Evolutionary conservation across 2,797 vertebrate genomes (phyloP), one percentile per base, ranked within the genome.

Genomic region (Miichthys miiuy): DNA sequence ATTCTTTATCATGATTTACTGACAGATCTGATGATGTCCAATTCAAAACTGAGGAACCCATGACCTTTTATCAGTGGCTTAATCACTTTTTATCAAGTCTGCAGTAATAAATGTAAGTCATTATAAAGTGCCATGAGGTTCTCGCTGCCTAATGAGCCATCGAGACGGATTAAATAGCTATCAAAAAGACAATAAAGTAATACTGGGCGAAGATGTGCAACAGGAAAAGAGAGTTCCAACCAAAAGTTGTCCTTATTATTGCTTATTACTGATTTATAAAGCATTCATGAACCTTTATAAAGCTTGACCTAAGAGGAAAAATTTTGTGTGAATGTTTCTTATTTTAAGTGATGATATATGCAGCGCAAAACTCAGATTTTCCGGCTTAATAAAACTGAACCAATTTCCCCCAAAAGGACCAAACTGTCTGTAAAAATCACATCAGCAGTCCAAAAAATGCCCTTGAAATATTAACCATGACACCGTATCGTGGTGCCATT

Each of bases 81-180:
- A 74, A 79, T 73, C 2, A n/a, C 62, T 44, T 56, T 38, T 9
- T 55, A 47, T 47, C 7, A 76, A 66, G 50, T 50, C 47, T 65
- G 23, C 50, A 8, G 21, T 42, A 21, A 58, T 18, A 8, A 52
- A 52, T 64, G 13, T 21, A 25, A 54, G 65, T 68, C 44, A 79
- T 68, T 64, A 47, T 61, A 21, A 68, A 51, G 38, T 38, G 51
- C 58, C 48, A 34, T 4, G n/a, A 30, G 30, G 56, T 66, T 51
- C 38, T 23, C 21, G 9, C 55, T 82, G 67, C 64, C 63, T 72
- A 67, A 75, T 57, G 47, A 67, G 50, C 50, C 38, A 51, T 69
- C 42, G 23, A 62, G 73, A 61, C 3, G 16, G 38, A 47, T 75
- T 23, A 73, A 38, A 51, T 27, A 48, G 20, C 64, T 23, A 5